phyloP scores from a whole-genome alignment of 1,140 invertebrate genomes.

The Drosophila sulfurigaster region DNA sequence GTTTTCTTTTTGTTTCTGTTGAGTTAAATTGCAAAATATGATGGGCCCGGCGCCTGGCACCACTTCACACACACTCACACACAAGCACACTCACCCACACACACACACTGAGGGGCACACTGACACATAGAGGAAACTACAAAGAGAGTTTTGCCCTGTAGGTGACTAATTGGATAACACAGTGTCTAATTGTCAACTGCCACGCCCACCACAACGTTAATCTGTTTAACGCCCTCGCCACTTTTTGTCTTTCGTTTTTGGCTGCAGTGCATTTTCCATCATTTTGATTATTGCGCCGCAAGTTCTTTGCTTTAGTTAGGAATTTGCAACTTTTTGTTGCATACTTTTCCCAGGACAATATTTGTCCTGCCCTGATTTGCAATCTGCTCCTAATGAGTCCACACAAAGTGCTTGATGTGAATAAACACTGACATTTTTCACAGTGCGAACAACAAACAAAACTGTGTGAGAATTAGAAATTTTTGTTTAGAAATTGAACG shows the following conservation, averaged over 20 bases:
- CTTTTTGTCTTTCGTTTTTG: slow-evolving; percentile 9
- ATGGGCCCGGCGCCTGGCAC: slow-evolving; percentile 77
- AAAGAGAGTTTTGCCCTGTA: slow-evolving; percentile 39
- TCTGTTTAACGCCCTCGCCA: slow-evolving; percentile 21
- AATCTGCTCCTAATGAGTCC: slow-evolving; percentile 15
- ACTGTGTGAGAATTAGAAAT: background rate
- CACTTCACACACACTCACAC: slow-evolving; percentile 64
- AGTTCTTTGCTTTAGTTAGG: slow-evolving; percentile 48
- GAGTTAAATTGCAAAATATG: slow-evolving; percentile 79
- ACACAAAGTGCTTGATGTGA: background rate
- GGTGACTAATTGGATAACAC: slow-evolving; percentile 78
- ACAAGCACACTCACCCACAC: slow-evolving; percentile 1
- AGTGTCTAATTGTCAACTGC: slow-evolving; percentile 69
- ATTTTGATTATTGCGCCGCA: slow-evolving; percentile 65
- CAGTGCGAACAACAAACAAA: slow-evolving; percentile 1
- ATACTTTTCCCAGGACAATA: slow-evolving; percentile 48
- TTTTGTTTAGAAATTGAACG: background rate
- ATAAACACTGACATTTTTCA: background rate
- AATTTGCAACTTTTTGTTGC: slow-evolving; percentile 45
- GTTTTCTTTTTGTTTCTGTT: slow-evolving; percentile 22
- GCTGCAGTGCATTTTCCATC: slow-evolving; percentile 8
- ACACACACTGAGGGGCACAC: slow-evolving; percentile 7
- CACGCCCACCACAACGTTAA: slow-evolving; percentile 52
- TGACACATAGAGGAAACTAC: slow-evolving; percentile 4
- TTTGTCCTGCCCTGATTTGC: slow-evolving; percentile 69